Conservation (phyloP, 2,797 vertebrate species). For the Poeciliopsis gracilis region DNA sequence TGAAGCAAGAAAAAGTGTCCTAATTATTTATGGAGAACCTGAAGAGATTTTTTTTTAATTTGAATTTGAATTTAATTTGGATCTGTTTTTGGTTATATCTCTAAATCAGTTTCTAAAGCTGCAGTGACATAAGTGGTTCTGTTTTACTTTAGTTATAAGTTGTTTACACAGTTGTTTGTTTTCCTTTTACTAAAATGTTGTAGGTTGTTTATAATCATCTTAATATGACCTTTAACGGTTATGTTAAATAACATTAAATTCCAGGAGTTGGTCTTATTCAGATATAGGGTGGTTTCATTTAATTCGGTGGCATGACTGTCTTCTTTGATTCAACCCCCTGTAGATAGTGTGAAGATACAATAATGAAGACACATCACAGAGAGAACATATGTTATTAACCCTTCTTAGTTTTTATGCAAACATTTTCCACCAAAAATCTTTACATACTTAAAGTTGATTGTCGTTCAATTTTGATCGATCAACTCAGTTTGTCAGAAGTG, state of each 20-base stretch:
- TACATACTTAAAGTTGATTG: neutral
- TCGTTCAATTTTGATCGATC: neutral
- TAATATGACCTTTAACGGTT: neutral
- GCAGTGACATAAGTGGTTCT: neutral
- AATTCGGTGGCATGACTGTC: neutral
- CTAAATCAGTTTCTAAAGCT: constrained; percentile 32
- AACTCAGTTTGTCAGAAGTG: neutral
- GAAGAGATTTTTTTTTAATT: constrained; percentile 26
- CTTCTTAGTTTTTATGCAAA: neutral
- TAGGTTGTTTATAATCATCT: neutral
- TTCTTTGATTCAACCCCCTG: neutral
- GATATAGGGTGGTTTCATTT: neutral
- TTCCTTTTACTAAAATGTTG: neutral
- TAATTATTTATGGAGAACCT: constrained; percentile 68
- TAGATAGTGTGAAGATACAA: neutral
- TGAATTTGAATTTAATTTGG: constrained; percentile 28
- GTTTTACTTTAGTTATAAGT: neutral
- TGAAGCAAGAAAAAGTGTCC: constrained; percentile 55
- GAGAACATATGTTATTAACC: neutral
- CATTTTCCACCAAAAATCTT: neutral
- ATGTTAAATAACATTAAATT: neutral
- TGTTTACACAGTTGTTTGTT: neutral
- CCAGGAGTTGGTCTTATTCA: neutral
- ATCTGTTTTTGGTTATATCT: constrained; percentile 52
- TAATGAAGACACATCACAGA: neutral